Evolutionary conservation across 2,888 invertebrate species (phyloP).

Genomic region (Hermaeophaga mercurialis): DNA sequence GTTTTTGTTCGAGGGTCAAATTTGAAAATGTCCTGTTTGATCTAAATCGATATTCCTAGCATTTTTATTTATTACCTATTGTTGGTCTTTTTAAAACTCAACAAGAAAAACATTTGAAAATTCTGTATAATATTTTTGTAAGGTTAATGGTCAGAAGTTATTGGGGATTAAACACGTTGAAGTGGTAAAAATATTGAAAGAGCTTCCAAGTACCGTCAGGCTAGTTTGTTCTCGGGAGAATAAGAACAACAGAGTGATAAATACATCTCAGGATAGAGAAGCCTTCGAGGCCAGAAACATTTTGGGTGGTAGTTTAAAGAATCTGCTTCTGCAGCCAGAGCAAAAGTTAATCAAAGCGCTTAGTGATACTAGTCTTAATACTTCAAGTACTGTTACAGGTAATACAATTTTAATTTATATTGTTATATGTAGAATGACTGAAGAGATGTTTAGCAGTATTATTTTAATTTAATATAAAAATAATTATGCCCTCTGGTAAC

Average conservation of each 20-base stretch:
- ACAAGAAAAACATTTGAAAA: neutral
- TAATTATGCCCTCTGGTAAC: too few species aligned
- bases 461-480: too few species aligned
- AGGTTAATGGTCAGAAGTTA: constrained; percentile 92
- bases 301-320: constrained; percentile 85
- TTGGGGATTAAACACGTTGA: constrained; percentile 95
- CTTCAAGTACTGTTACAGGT: constrained; percentile 79
- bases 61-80: too few species aligned
- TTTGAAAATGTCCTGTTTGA: too few species aligned
- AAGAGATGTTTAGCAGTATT: too few species aligned
- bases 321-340: constrained; percentile 64
- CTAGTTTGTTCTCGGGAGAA: constrained; percentile 84
- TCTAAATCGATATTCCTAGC: too few species aligned
- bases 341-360: constrained; percentile 83
- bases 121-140: constrained; percentile 3
- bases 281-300: constrained; percentile 82
- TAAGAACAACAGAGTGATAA: constrained; percentile 69
- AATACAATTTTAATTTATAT: too few species aligned
- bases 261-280: constrained; percentile 74
- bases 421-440: too few species aligned
- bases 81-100: neutral
- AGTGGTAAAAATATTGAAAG: constrained; percentile 93
- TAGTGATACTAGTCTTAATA: constrained; percentile 91
- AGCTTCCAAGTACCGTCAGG: constrained; percentile 87
- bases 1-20: too few species aligned